phyloP scores from a whole-genome alignment of 1,140 invertebrate species.

The Polypedilum pembai region DNA sequence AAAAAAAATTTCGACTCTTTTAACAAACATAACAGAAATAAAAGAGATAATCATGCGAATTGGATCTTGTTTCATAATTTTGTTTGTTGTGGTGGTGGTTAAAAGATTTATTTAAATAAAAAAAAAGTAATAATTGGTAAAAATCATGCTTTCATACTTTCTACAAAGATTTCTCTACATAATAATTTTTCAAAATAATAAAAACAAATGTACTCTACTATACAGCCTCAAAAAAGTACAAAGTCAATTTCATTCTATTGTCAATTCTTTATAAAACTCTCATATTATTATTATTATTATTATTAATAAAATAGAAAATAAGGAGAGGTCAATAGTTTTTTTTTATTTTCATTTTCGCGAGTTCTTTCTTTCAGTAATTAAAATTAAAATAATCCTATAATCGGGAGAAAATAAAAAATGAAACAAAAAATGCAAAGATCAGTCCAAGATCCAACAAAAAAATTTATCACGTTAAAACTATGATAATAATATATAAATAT shows the following conservation, averaged over 20 bases:
- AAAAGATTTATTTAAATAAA: neutral
- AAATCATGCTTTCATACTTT: neutral
- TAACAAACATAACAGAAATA: neutral
- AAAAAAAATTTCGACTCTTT: neutral
- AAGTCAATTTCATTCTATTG: conserved; percentile 1
- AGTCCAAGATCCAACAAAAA: conserved; percentile 15
- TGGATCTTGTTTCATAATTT: neutral
- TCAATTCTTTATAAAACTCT: neutral
- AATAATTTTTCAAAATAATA: neutral
- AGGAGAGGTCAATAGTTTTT: neutral
- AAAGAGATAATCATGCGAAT: neutral
- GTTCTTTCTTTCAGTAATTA: conserved; percentile 1
- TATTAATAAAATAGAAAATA: neutral
- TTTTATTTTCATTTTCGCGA: neutral
- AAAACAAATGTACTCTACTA: neutral
- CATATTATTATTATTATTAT: neutral
- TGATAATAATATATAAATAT: too few species aligned
- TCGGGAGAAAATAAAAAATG: conserved; percentile 6
- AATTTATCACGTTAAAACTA: neutral
- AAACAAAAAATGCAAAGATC: conserved; percentile 9
- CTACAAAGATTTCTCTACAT: conserved; percentile 1
- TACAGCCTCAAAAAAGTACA: conserved; percentile 11
- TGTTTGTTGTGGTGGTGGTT: neutral
- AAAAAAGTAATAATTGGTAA: neutral
- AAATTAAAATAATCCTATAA: conserved; percentile 29